A percentile compares a stretch with the other conserved stretches of the same genome.
Conservation (phyloP, 2,113 vertebrate genomes). For the Chiloscyllium plagiosum region DNA sequence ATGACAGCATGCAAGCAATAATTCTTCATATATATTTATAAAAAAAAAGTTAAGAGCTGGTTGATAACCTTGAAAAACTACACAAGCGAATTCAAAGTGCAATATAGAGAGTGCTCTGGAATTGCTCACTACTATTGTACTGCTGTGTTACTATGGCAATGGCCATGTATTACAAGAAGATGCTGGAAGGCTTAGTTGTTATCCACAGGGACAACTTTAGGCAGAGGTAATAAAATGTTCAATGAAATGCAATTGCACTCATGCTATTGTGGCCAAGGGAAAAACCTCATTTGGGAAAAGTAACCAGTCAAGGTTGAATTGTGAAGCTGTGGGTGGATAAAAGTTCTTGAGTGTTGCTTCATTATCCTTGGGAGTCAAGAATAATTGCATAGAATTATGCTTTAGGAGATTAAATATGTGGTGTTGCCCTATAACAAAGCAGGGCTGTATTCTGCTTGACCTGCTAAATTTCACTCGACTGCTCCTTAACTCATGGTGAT, state of each 20-base stretch:
- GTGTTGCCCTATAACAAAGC: not conserved
- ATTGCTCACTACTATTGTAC: not conserved
- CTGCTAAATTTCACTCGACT: not conserved
- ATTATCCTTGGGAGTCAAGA: not conserved
- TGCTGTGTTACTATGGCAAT: conserved; percentile 24
- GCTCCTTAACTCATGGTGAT: not conserved
- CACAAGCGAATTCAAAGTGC: not conserved
- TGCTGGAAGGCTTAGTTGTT: not conserved
- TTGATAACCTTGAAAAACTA: not conserved
- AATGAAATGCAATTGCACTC: not conserved
- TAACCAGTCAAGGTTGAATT: not conserved
- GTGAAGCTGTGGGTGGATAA: not conserved
- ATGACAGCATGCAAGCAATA: not conserved
- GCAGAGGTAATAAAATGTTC: not conserved
- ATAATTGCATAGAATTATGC: not conserved
- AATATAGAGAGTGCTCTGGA: not conserved
- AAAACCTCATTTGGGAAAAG: not conserved
- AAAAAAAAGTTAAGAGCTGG: not conserved
- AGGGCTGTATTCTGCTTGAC: not conserved
- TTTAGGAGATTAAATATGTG: not conserved
- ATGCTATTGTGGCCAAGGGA: not conserved
- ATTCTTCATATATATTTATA: not conserved
- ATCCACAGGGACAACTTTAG: not conserved
- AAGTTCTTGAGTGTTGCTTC: not conserved
- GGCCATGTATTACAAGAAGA: not conserved